A percentile compares a stretch with the other conserved stretches of the same genome.
Evolutionary conservation across 1,140 invertebrate genomes (phyloP).

Genomic region (Sinella curviseta): DNA sequence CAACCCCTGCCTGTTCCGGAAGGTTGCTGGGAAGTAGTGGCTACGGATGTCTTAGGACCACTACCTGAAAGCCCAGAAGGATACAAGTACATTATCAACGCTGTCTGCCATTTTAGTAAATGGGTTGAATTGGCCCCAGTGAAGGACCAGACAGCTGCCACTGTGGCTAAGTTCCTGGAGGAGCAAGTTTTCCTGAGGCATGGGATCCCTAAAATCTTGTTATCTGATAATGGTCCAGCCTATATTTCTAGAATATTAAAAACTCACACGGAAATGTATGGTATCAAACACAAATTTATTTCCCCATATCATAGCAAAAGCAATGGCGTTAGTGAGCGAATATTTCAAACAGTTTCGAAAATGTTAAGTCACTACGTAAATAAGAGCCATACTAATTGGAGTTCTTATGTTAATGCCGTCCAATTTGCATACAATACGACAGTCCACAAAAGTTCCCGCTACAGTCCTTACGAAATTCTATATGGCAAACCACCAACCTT

Average conservation of each 20-base stretch:
- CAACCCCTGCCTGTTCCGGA: conserved; percentile 14
- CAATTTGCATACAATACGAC: conserved; percentile 57
- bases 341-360: conserved; percentile 14
- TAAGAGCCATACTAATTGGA: conserved; percentile 54
- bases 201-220: conserved; percentile 1
- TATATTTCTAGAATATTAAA: not conserved
- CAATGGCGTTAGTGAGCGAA: not conserved
- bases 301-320: conserved; percentile 5
- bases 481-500: conserved; percentile 54
- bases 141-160: not conserved
- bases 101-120: not conserved
- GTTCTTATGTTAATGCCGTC: conserved; percentile 54
- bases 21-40: not conserved
- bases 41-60: not conserved
- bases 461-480: conserved; percentile 55
- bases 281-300: conserved; percentile 14
- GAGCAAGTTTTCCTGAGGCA: conserved; percentile 9
- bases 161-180: conserved; percentile 1
- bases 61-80: not conserved
- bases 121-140: not conserved
- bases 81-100: not conserved
- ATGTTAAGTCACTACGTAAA: conserved; percentile 14
- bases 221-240: conserved; percentile 15
- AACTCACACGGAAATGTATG: not conserved
- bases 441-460: conserved; percentile 53